Evolutionary conservation across 1,140 invertebrate genomes (phyloP), one percentile per base, ranked within the genome.

Genomic region (Oncopodura yosiiana): DNA sequence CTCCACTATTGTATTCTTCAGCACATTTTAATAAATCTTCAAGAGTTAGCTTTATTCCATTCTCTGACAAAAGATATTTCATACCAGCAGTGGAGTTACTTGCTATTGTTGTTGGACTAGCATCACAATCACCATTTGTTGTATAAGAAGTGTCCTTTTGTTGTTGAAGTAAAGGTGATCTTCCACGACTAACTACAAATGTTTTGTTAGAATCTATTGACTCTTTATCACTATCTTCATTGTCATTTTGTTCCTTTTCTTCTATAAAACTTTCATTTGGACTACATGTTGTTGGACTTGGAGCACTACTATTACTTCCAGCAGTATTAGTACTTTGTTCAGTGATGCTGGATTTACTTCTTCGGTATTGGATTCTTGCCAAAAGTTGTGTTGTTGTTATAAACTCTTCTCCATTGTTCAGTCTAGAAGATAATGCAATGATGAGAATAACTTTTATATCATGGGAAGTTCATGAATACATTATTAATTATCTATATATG

Each of bases 361-460:
- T 54, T 38, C 23, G 11, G 0, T 19, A 37, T 14, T 53, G 16
- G 21, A 83, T 83, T 56, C 77, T 76, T 23, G 76, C 74, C 63
- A 81, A 80, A 29, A 87, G 69, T 66, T 86, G 86, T 32, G 81
- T 82, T 36, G 81, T 86, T 37, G 81, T 91, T 41, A 89, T 87
- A 60, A 84, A 88, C 63, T 89, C 83, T 68, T 84, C 82, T 11
- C 86, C 86, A 69, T 86, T 86, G 2, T 84, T 85, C 19, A 90
- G 70, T 66, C 85, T 84, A 59, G 3, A 53, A 41, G 42, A 3
- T 26, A 26, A 66, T 65, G 16, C 38, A 58, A 38, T 26, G 37
- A 18, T 29, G 6, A 12, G 16, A 34, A 12, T 36, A 36, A 51
- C 5, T 51, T 34, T n/a, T 5, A 11, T 24, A n/a, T 21, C 5